Conservation (phyloP, 2,888 invertebrate genomes). For the Mesochorus sp. region DNA sequence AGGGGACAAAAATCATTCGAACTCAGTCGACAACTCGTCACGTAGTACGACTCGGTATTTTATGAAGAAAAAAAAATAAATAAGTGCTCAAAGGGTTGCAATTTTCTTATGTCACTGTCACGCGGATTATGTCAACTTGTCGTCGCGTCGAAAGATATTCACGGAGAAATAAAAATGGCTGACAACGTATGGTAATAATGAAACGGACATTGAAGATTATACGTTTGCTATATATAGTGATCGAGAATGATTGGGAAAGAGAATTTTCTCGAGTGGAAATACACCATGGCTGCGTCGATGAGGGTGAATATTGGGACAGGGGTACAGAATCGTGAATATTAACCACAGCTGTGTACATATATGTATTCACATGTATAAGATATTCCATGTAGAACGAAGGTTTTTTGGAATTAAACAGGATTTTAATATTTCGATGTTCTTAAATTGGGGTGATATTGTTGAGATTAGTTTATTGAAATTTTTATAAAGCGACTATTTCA, state of each 20-base stretch:
- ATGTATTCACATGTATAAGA: too few species aligned
- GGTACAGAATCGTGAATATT: constrained; percentile 24
- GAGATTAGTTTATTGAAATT: too few species aligned
- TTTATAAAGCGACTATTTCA: too few species aligned
- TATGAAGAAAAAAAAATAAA: constrained; percentile 13
- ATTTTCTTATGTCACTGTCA: constrained; percentile 14
- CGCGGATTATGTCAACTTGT: constrained; percentile 9
- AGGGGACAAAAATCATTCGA: constrained; percentile 12
- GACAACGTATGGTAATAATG: background rate
- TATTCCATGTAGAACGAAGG: too few species aligned
- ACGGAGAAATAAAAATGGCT: background rate
- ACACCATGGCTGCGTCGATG: background rate
- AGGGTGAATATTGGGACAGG: background rate
- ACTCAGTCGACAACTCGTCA: constrained; percentile 19
- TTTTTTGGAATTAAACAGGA: too few species aligned
- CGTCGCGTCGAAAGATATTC: background rate
- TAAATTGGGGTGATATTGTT: too few species aligned
- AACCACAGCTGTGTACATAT: background rate
- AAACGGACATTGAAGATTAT: background rate
- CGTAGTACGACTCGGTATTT: constrained; percentile 12
- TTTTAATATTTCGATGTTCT: too few species aligned
- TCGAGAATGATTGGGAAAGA: background rate
- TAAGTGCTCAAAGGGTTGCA: background rate
- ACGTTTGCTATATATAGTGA: background rate
- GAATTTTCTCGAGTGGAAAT: constrained; percentile 9